These are phyloP conservation scores for Corythucha ciliata DNA, from an alignment of 2,888 invertebrate species.

Conservation along the genomic window DNA sequence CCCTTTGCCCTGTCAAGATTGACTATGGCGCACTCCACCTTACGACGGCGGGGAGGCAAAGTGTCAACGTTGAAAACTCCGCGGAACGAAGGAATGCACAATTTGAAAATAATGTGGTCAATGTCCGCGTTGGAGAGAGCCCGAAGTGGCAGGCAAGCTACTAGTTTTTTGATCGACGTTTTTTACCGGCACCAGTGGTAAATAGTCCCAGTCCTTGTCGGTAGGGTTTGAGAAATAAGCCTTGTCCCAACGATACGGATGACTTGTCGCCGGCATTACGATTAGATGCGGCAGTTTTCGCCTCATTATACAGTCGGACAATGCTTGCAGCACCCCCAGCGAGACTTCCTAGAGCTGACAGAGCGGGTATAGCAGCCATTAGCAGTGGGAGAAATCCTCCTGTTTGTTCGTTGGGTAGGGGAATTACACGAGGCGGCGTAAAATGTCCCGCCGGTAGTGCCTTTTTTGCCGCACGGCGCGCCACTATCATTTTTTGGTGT, in stretches of 20 bases:
- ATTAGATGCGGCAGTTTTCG: too few species aligned
- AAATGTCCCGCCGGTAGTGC: too few species aligned
- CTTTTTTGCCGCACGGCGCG: too few species aligned
- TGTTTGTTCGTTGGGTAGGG: too few species aligned
- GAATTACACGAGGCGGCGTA: too few species aligned
- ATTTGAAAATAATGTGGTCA: slow-evolving; percentile 14
- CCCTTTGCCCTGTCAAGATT: slow-evolving; percentile 32
- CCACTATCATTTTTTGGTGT: too few species aligned
- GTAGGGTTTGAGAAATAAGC: slow-evolving; percentile 27
- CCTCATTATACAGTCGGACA: too few species aligned
- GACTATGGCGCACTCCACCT: slow-evolving; percentile 29
- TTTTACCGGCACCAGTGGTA: too few species aligned
- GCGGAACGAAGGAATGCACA: slow-evolving; percentile 31
- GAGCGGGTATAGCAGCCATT: slow-evolving; percentile 1
- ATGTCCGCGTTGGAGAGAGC: slow-evolving; percentile 33
- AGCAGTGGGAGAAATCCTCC: slow-evolving; percentile 2
- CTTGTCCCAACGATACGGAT: slow-evolving; percentile 33
- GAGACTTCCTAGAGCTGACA: background rate
- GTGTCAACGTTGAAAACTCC: slow-evolving; percentile 32
- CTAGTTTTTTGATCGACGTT: slow-evolving; percentile 23
- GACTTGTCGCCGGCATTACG: too few species aligned
- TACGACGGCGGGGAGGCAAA: slow-evolving; percentile 23
- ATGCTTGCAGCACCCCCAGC: background rate
- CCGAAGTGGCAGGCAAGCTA: slow-evolving; percentile 30
- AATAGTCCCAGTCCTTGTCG: slow-evolving; percentile 18